A percentile compares a stretch with the other conserved stretches of the same genome.
These are phyloP conservation scores for Bursaphelenchus mucronatus DNA, from an alignment of 1,140 invertebrate genomes.

Conservation along the genomic window DNA sequence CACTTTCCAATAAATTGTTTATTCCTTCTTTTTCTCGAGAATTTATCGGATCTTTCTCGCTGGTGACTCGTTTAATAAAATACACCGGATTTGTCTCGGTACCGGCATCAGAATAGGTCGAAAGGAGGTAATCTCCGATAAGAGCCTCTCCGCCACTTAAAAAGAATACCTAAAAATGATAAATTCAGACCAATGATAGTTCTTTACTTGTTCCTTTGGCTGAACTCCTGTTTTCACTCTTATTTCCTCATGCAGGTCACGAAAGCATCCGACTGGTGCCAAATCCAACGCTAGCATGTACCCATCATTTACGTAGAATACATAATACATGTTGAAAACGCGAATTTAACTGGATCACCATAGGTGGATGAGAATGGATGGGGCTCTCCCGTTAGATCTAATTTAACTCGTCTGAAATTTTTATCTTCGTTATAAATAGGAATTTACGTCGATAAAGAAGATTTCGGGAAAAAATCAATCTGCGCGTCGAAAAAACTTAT, in stretches of 20 bases:
- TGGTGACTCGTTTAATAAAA: conserved; percentile 33
- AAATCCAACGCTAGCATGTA: conserved; percentile 40
- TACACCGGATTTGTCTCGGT: conserved; percentile 41
- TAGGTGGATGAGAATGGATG: not conserved
- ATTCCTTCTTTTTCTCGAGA: conserved; percentile 34
- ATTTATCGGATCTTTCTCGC: conserved; percentile 22
- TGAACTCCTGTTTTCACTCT: conserved; percentile 21
- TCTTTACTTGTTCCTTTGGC: conserved; percentile 26
- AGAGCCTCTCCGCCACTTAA: conserved; percentile 33
- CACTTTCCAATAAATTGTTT: conserved; percentile 37
- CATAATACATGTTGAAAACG: conserved; percentile 31
- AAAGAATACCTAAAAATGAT: conserved; percentile 31
- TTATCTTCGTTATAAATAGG: too few relatives aligned
- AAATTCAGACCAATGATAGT: not conserved
- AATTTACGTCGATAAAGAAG: too few relatives aligned
- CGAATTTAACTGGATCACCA: not conserved
- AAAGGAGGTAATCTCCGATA: conserved; percentile 21
- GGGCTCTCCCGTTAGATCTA: too few relatives aligned
- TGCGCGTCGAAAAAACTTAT: too few relatives aligned
- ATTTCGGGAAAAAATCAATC: too few relatives aligned
- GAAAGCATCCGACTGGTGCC: conserved; percentile 34
- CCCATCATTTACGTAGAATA: conserved; percentile 44
- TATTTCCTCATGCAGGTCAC: conserved; percentile 35
- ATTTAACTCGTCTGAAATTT: too few relatives aligned
- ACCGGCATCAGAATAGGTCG: conserved; percentile 27